A percentile compares a stretch with the other conserved stretches of the same genome.
Conservation (phyloP, 2,888 invertebrate genomes). For the Chirona hameri region DNA sequence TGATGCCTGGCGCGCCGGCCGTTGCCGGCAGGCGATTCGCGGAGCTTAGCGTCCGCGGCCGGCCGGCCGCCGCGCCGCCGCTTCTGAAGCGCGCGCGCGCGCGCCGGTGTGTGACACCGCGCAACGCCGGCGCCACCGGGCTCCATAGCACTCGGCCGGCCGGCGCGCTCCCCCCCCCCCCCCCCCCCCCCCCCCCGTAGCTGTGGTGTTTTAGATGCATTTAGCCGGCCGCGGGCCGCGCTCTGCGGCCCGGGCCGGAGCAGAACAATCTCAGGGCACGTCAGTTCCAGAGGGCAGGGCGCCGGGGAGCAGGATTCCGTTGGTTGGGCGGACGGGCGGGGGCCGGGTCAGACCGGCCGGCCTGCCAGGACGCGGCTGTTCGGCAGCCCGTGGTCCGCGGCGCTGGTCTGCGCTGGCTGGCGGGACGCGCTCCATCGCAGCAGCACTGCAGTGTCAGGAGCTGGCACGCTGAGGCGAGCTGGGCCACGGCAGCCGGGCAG, state of each 20-base stretch:
- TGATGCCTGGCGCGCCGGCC: background rate
- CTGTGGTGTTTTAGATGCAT: constrained; percentile 22
- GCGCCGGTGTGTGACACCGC: constrained; percentile 8
- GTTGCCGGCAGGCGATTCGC: background rate
- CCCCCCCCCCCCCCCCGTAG: background rate
- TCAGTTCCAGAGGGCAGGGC: background rate
- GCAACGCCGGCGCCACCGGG: background rate
- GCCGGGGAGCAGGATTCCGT: background rate
- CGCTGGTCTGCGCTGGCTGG: background rate
- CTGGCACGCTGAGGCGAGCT: too few relatives aligned
- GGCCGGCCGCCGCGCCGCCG: background rate
- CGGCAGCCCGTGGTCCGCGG: background rate
- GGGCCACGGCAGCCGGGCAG: too few relatives aligned
- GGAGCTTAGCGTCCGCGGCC: constrained; percentile 12
- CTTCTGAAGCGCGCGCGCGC: constrained; percentile 4
- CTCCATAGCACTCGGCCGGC: background rate
- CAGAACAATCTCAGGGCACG: constrained; percentile 23
- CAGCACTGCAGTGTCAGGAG: background rate
- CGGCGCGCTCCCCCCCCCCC: background rate
- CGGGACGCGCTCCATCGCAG: background rate
- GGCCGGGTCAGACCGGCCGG: background rate
- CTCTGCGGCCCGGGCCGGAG: background rate
- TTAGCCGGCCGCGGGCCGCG: background rate
- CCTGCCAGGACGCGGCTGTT: background rate
- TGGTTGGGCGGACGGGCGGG: too few relatives aligned